Evolutionary conservation across 2,888 invertebrate genomes (phyloP).

Genomic region (Aporophyla lueneburgensis): DNA sequence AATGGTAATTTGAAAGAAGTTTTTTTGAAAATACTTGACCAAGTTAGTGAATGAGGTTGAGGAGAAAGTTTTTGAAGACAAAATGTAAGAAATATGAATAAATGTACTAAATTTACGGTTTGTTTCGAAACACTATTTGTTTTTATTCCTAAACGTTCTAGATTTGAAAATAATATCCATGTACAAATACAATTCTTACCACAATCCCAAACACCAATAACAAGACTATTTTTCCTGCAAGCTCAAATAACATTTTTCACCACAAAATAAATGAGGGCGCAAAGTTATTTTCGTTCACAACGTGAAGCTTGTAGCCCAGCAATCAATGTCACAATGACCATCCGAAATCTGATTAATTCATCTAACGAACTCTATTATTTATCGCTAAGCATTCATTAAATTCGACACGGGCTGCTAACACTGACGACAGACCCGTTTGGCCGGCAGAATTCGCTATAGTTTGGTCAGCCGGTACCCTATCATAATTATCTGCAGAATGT

Average conservation of each 20-base stretch:
- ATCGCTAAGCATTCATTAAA: constrained; percentile 81
- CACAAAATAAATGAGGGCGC: constrained; percentile 59
- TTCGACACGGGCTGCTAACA: constrained; percentile 73
- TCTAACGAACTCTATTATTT: constrained; percentile 83
- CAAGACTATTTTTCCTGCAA: background rate
- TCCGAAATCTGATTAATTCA: constrained; percentile 78
- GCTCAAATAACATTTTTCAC: constrained; percentile 47
- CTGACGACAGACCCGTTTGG: constrained; percentile 55
- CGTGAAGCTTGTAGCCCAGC: constrained; percentile 64
- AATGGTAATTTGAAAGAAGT: constrained; percentile 46
- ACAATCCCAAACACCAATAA: background rate
- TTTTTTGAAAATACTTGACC: constrained; percentile 40
- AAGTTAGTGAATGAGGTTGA: constrained; percentile 23
- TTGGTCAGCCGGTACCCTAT: constrained; percentile 57
- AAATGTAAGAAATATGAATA: constrained; percentile 16
- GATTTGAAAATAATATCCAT: background rate
- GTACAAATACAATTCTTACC: background rate
- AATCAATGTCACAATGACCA: constrained; percentile 75
- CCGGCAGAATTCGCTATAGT: constrained; percentile 55
- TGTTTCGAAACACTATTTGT: background rate
- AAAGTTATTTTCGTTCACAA: constrained; percentile 63
- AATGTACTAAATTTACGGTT: background rate
- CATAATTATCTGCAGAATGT: constrained; percentile 63
- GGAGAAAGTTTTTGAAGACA: constrained; percentile 8
- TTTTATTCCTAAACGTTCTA: background rate